Evolutionary conservation across 2,797 vertebrate species (phyloP), one percentile per base, ranked within the genome.

Genomic region (Orientallactaga sibirica): DNA sequence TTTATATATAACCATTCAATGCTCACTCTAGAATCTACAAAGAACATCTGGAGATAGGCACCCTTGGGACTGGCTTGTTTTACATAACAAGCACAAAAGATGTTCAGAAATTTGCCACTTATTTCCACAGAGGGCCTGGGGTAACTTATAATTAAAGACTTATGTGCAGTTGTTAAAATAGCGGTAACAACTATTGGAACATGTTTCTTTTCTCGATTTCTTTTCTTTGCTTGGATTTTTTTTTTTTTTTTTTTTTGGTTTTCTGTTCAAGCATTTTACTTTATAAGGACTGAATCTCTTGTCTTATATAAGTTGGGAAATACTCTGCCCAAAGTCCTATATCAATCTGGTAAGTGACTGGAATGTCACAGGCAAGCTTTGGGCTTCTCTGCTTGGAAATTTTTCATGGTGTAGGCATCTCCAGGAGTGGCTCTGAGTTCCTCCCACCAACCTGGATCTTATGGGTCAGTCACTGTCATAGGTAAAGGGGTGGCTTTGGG

Each of bases 251-350:
- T 22, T 58, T 73, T 33, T 10, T 52, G 55, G 70, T 66, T 61
- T 67, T 55, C 19, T 84, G 55, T 80, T 55, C 10, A 68, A 90
- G 75, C 52, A 90, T 55, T 89, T 91, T 29, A 33, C 61, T 73
- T 92, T 71, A 27, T 33, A 25, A 33, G 55, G 70, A 81, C 8
- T 8, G 7, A 66, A 82, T 85, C 73, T 67, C 43, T 24, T n/a
- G 41, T 27, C 7, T 5, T n/a, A 18, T 68, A 24, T 82, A 43
- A 33, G 37, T 22, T 83, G n/a, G 86, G 37, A 93, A 88, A 88
- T 64, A 55, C 6, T 25, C 7, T 15, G 15, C 43, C 19, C 3
- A 4, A 3, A 62, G 71, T 52, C 62, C 74, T 67, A 4, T 22
- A 27, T 68, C 70, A 74, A 75, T 24, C 20, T 77, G 81, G 55